A percentile compares a stretch with the other conserved stretches of the same genome.
Evolutionary conservation across 2,797 vertebrate genomes (phyloP).

Genomic region (Fistularia tabacaria): DNA sequence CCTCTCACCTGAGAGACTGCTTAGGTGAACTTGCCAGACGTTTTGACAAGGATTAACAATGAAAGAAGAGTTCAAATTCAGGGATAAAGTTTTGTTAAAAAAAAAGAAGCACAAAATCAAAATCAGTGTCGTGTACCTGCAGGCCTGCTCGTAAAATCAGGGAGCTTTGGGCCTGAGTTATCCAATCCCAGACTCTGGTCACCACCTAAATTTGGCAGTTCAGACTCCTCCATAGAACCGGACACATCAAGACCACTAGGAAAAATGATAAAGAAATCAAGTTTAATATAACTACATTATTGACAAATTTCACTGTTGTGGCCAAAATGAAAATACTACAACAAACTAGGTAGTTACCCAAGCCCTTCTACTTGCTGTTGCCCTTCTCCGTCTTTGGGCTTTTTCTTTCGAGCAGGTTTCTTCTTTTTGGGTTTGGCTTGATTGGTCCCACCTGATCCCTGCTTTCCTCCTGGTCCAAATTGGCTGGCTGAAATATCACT

Average conservation of each 20-base stretch:
- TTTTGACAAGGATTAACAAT: too few species aligned
- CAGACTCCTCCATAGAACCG: conserved; percentile 85
- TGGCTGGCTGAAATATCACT: conserved; percentile 97
- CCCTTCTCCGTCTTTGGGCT: conserved; percentile 81
- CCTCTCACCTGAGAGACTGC: too few species aligned
- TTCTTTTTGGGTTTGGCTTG: conserved; percentile 96
- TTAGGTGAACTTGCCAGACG: too few species aligned
- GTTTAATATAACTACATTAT: conserved; percentile 7
- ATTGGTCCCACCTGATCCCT: conserved; percentile 80
- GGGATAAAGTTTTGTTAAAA: neutral
- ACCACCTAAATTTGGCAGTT: conserved; percentile 81
- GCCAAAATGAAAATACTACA: neutral
- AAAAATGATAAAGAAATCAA: conserved; percentile 14
- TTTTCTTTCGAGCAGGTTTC: conserved; percentile 97
- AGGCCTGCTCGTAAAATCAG: conserved; percentile 87
- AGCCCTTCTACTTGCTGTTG: conserved; percentile 82
- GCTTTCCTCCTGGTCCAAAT: conserved; percentile 95
- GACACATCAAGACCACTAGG: conserved; percentile 81
- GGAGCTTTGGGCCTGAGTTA: conserved; percentile 81
- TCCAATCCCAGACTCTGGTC: conserved; percentile 88
- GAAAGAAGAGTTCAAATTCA: too few species aligned
- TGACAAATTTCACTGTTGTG: neutral
- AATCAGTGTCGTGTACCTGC: conserved; percentile 69
- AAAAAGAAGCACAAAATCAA: neutral
- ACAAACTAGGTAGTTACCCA: conserved; percentile 74